Conservation (phyloP, 2,888 invertebrate genomes). For the Lysandra coridon region DNA sequence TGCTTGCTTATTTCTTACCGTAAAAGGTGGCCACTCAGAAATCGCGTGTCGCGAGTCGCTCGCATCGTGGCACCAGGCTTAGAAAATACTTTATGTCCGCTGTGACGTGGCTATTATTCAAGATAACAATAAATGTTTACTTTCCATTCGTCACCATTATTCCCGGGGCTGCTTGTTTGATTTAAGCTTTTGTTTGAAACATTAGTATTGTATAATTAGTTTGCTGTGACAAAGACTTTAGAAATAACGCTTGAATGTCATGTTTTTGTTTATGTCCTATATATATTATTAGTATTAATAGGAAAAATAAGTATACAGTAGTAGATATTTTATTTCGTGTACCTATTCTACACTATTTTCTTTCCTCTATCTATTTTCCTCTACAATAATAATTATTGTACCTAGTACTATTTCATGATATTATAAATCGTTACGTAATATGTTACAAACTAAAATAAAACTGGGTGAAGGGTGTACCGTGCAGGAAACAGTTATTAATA, state of each 20-base stretch:
- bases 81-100: slow-evolving; percentile 41
- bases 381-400: neutral
- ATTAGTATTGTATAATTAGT: slow-evolving; percentile 28
- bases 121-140: slow-evolving; percentile 44
- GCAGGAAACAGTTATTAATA: neutral
- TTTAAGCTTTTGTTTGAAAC: slow-evolving; percentile 17
- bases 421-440: no score
- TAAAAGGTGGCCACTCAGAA: neutral
- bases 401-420: no score
- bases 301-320: neutral
- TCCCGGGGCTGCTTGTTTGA: slow-evolving; percentile 29
- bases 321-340: neutral
- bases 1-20: no score
- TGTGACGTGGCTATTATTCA: slow-evolving; percentile 45
- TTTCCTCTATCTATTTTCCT: no score
- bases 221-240: neutral
- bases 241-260: neutral
- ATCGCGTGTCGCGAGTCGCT: slow-evolving; percentile 14
- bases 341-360: neutral
- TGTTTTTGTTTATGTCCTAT: neutral
- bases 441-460: neutral
- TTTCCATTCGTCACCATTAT: slow-evolving; percentile 40
- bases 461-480: neutral
- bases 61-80: neutral
- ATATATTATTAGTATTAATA: neutral